phyloP scores from a whole-genome alignment of 2,888 invertebrate species.

The Acleris laterana region DNA sequence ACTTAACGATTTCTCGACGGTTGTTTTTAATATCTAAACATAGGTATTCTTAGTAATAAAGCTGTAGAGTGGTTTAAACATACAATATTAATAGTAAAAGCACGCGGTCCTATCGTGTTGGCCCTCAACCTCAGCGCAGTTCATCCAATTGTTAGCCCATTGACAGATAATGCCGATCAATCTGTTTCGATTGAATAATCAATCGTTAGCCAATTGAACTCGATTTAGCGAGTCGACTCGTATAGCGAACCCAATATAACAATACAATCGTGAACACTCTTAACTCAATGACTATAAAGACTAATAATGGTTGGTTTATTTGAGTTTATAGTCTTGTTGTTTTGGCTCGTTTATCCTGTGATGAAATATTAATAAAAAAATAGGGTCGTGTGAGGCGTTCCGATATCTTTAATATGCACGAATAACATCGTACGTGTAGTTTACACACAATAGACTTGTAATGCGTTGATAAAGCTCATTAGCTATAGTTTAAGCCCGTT shows the following conservation, averaged over 20 bases:
- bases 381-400: not conserved
- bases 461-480: no score
- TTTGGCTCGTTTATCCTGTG: not conserved
- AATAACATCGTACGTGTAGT: not conserved
- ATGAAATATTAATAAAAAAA: conserved; percentile 16
- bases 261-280: not conserved
- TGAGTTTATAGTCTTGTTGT: not conserved
- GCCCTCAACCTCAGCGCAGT: conserved; percentile 41
- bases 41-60: no score
- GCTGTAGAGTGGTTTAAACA: no score
- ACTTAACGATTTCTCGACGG: no score
- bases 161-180: conserved; percentile 82
- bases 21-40: no score
- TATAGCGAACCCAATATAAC: not conserved
- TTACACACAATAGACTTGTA: not conserved
- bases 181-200: conserved; percentile 82
- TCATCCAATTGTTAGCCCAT: conserved; percentile 63
- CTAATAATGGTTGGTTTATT: not conserved
- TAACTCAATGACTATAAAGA: not conserved
- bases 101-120: conserved; percentile 18
- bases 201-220: conserved; percentile 82
- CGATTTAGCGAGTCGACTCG: conserved; percentile 50
- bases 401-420: not conserved
- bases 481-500: no score
- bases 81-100: conserved; percentile 14